These are phyloP conservation scores for Microcebus jonahi DNA, from an alignment of 2,113 vertebrate species.

Conservation along the genomic window DNA sequence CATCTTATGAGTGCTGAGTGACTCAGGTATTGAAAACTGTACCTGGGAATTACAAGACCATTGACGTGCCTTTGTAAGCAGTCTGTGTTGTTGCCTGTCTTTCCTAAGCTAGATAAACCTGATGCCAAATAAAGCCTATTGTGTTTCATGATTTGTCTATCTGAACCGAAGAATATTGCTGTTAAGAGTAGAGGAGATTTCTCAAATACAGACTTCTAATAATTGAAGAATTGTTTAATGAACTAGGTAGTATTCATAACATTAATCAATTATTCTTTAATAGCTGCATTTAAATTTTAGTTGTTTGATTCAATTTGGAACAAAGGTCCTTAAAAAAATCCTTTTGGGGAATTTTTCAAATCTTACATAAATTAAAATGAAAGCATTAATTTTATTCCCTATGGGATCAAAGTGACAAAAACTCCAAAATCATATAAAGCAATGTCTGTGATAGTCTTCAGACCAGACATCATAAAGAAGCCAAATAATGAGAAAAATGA, in stretches of 20 bases:
- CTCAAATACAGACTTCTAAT: background rate
- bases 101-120: background rate
- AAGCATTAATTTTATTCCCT: background rate
- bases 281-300: background rate
- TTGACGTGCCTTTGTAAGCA: background rate
- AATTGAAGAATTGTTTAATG: background rate
- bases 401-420: background rate
- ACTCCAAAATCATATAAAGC: background rate
- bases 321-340: background rate
- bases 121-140: background rate
- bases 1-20: background rate
- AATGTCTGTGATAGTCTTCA: background rate
- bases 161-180: background rate
- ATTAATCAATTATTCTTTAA: background rate
- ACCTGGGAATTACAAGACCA: background rate
- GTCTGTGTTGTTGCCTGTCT: background rate
- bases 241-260: background rate
- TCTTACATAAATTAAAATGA: background rate
- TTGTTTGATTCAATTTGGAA: background rate
- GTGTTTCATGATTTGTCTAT: background rate
- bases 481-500: background rate
- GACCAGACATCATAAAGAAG: background rate
- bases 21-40: background rate
- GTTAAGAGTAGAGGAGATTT: background rate
- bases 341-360: background rate